Evolutionary conservation across 2,797 vertebrate species (phyloP).

Genomic region (Gobionotothen gibberifrons): DNA sequence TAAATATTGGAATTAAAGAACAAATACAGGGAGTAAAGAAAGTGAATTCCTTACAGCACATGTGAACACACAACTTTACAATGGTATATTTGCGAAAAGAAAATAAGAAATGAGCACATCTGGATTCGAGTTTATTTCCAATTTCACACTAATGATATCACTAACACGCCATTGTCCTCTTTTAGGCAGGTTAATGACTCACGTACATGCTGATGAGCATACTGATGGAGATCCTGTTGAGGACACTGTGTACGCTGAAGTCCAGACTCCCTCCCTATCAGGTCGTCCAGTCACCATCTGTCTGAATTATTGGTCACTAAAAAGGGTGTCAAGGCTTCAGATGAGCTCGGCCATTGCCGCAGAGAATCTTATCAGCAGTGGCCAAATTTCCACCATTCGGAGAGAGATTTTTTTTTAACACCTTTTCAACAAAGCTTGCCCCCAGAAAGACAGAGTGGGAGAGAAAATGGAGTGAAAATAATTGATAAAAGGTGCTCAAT

Average conservation of each 20-base stretch:
- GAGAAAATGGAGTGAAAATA: constrained; percentile 33
- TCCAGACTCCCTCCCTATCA: constrained; percentile 55
- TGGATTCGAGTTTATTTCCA: not conserved
- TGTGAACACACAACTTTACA: not conserved
- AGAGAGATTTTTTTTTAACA: constrained; percentile 25
- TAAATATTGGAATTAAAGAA: constrained; percentile 5
- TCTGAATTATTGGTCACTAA: constrained; percentile 50
- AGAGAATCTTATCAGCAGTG: constrained; percentile 54
- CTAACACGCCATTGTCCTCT: constrained; percentile 15
- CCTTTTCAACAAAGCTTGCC: constrained; percentile 41
- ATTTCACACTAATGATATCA: constrained; percentile 19
- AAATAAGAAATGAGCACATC: constrained; percentile 5
- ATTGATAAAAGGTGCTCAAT: constrained; percentile 47
- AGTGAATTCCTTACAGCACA: not conserved
- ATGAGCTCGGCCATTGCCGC: constrained; percentile 23
- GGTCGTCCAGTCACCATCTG: constrained; percentile 39
- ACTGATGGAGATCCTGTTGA: constrained; percentile 40
- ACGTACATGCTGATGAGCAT: constrained; percentile 21
- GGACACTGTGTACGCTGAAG: constrained; percentile 48
- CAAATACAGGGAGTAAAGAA: not conserved
- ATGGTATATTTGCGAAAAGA: not conserved
- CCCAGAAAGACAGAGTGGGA: constrained; percentile 8
- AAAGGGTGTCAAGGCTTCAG: constrained; percentile 52
- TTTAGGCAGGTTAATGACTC: constrained; percentile 38
- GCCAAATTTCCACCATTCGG: constrained; percentile 46